phyloP scores from a whole-genome alignment of 2,888 invertebrate genomes.

The Lochmaea capreae region DNA sequence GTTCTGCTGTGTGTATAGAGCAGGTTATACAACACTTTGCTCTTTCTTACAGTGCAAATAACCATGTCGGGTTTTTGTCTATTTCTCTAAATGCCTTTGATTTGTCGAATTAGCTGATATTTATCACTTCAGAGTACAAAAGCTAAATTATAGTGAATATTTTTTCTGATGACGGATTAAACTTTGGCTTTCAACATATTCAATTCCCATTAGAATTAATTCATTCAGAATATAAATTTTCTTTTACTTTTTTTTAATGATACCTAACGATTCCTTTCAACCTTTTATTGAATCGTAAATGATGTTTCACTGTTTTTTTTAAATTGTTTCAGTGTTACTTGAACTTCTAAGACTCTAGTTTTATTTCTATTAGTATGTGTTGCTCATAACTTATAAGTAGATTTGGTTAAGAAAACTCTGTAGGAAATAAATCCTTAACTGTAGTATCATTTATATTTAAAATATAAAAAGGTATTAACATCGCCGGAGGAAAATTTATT shows the following conservation, averaged over 20 bases:
- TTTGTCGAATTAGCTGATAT: no score
- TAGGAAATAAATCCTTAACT: slow-evolving; percentile 3
- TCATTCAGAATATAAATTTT: slow-evolving; percentile 12
- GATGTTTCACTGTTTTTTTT: slow-evolving; percentile 20
- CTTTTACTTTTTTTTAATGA: slow-evolving; percentile 21
- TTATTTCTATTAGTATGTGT: slow-evolving; percentile 12
- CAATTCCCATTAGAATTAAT: no score
- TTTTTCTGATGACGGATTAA: no score
- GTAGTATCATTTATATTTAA: slow-evolving; percentile 9
- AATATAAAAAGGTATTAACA: slow-evolving; percentile 2
- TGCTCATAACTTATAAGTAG: slow-evolving; percentile 23
- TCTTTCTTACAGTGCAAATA: no score
- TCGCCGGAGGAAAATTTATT: neutral
- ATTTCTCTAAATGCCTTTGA: no score
- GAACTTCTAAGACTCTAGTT: slow-evolving; percentile 18
- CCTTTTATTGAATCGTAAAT: slow-evolving; percentile 17
- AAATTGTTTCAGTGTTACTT: slow-evolving; percentile 20
- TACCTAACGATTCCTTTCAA: slow-evolving; percentile 18
- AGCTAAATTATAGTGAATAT: no score
- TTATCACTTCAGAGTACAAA: no score
- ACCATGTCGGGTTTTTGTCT: no score
- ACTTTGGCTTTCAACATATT: no score
- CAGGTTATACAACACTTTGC: no score
- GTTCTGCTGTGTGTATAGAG: no score
- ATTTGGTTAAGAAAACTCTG: slow-evolving; percentile 17